A percentile compares a stretch with the other conserved stretches of the same genome.
phyloP scores from a whole-genome alignment of 2,888 invertebrate genomes.

The Macropis europaea region DNA sequence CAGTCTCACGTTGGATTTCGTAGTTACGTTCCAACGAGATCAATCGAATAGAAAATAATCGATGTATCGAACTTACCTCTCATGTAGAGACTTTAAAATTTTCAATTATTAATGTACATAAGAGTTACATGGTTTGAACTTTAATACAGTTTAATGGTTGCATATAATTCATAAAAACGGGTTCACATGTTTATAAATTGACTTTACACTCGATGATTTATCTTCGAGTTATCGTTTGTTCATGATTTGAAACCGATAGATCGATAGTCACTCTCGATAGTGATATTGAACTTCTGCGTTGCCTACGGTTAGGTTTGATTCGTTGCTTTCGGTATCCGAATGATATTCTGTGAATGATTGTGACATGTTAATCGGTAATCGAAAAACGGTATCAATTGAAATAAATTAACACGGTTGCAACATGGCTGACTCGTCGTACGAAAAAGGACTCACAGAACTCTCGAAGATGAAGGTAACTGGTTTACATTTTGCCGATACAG shows the following conservation, averaged over 20 bases:
- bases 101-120: neutral
- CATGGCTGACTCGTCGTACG: slow-evolving; percentile 78
- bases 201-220: neutral
- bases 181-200: neutral
- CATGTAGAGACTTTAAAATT: neutral
- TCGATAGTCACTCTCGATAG: slow-evolving; percentile 4
- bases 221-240: neutral
- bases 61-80: slow-evolving; percentile 6
- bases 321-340: neutral
- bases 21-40: no score
- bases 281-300: slow-evolving; percentile 25
- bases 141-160: no score
- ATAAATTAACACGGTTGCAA: slow-evolving; percentile 18
- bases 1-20: neutral
- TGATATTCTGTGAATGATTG: neutral
- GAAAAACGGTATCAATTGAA: slow-evolving; percentile 84
- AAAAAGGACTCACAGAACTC: slow-evolving; percentile 76
- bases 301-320: slow-evolving; percentile 20
- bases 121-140: no score
- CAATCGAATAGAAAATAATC: no score
- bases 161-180: neutral
- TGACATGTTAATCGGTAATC: slow-evolving; percentile 37
- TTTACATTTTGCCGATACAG: neutral
- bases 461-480: slow-evolving; percentile 76
- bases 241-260: slow-evolving; percentile 11